These are phyloP conservation scores for Carassius gibelio DNA, from an alignment of 2,113 vertebrate species.

Conservation along the genomic window DNA sequence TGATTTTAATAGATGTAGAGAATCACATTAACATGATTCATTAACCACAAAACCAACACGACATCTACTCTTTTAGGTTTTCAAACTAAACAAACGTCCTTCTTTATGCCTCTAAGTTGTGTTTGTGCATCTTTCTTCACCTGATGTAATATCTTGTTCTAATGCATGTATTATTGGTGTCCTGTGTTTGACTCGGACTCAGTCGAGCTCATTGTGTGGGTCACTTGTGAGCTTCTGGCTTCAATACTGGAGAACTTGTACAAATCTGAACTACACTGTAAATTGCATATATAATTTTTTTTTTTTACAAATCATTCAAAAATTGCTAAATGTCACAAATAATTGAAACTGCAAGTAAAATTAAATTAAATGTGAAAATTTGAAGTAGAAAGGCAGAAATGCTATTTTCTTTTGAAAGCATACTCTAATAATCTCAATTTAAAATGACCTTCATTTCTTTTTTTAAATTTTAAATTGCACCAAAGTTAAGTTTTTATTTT, in stretches of 20 bases:
- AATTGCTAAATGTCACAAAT: background rate
- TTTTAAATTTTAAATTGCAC: background rate
- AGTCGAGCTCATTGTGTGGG: constrained; percentile 28
- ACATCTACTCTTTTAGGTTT: background rate
- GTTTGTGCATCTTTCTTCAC: background rate
- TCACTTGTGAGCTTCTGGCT: background rate
- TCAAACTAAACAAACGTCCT: too few relatives aligned
- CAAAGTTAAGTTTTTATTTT: background rate
- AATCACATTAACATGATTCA: background rate
- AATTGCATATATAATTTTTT: background rate
- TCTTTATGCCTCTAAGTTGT: background rate
- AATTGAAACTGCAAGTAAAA: background rate
- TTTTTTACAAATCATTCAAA: background rate
- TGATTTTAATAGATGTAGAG: background rate
- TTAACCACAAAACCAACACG: background rate
- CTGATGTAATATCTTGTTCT: background rate
- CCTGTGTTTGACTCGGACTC: too few relatives aligned
- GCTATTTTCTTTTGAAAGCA: too few relatives aligned
- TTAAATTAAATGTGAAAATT: too few relatives aligned
- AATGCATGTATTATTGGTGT: background rate
- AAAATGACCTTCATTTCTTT: too few relatives aligned
- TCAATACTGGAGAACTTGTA: background rate
- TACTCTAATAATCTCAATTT: too few relatives aligned
- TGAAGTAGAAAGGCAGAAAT: too few relatives aligned
- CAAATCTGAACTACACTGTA: background rate